Evolutionary conservation across 23 tunicate genomes (phyloP).

Genomic region (Clavelina lepadiformis): DNA sequence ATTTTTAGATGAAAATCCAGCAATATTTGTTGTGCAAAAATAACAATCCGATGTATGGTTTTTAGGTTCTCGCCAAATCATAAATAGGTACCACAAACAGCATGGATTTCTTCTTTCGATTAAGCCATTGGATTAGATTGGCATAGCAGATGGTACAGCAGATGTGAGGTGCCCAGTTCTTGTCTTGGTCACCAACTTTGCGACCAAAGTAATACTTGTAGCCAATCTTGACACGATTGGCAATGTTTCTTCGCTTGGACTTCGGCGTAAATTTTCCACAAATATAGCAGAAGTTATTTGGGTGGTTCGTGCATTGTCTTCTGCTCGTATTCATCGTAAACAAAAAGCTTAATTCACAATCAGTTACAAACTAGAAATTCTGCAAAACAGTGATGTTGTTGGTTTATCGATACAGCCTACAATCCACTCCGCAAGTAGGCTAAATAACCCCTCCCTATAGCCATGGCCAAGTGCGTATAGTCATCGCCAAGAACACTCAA

Average conservation of each 20-base stretch:
- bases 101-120: slow-evolving; percentile 39
- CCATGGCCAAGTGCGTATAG: no score
- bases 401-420: no score
- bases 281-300: slow-evolving; percentile 14
- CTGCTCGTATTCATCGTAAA: no score
- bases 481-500: no score
- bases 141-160: slow-evolving; percentile 5
- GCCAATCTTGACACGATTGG: slow-evolving; percentile 3
- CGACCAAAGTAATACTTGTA: slow-evolving; percentile 16
- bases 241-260: not conserved
- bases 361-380: no score
- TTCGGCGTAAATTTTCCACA: slow-evolving; percentile 16
- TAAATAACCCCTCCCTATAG: no score
- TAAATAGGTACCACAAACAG: slow-evolving; percentile 14
- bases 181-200: slow-evolving; percentile 25
- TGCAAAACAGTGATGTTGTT: no score
- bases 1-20: slow-evolving; percentile 6
- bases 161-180: slow-evolving; percentile 19
- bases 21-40: slow-evolving; percentile 12
- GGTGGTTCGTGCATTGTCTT: not conserved
- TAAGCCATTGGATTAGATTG: slow-evolving; percentile 13
- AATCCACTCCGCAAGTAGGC: no score
- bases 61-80: slow-evolving; percentile 8
- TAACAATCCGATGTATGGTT: slow-evolving; percentile 9
- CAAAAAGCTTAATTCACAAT: no score